Conservation (phyloP, 2,797 vertebrate genomes). For the Meriones psammophilus region DNA sequence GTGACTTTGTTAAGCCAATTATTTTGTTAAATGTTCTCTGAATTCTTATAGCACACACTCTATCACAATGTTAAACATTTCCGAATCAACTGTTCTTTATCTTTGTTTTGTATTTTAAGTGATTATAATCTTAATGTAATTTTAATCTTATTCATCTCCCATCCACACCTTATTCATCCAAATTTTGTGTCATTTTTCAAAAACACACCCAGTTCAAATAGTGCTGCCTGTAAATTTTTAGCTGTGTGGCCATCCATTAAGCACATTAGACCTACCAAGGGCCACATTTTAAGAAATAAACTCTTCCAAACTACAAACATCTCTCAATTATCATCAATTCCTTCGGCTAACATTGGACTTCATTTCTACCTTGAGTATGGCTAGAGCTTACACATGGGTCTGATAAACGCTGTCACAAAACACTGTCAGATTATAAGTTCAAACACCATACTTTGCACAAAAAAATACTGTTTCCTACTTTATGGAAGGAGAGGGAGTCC, state of each 20-base stretch:
- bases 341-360: background rate
- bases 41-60: background rate
- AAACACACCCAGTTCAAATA: too few species aligned
- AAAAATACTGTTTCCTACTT: too few species aligned
- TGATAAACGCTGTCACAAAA: background rate
- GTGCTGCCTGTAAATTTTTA: background rate
- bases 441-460: background rate
- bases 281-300: background rate
- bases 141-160: background rate
- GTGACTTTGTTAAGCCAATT: slow-evolving; percentile 35
- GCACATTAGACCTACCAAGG: background rate
- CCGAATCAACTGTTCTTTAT: background rate
- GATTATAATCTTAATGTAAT: too few species aligned
- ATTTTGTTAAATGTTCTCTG: slow-evolving; percentile 46
- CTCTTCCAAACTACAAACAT: too few species aligned
- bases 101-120: background rate
- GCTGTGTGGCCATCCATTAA: background rate
- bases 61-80: background rate
- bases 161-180: background rate
- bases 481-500: too few species aligned
- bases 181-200: background rate
- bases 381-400: background rate
- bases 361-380: background rate
- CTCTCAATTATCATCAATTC: background rate
- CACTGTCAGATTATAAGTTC: too few species aligned